Evolutionary conservation across 1,140 invertebrate genomes (phyloP).

Genomic region (Homalodisca vitripennis): DNA sequence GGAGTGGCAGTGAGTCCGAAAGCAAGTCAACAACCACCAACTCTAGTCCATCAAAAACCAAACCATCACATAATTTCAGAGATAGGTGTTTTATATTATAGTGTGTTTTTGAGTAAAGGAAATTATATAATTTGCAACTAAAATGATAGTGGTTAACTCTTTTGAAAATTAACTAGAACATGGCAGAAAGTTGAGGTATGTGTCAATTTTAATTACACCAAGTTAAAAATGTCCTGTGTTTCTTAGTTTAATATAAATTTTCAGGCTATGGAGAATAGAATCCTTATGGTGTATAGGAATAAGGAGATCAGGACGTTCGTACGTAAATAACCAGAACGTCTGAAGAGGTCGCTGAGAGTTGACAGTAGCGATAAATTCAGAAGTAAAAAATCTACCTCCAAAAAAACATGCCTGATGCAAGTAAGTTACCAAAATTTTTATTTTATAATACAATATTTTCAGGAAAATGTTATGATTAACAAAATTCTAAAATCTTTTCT

Average conservation of each 20-base stretch:
- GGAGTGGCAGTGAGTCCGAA: constrained; percentile 35
- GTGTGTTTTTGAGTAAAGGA: no score
- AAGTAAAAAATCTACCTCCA: background rate
- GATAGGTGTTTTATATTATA: background rate
- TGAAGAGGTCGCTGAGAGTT: constrained; percentile 52
- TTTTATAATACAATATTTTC: no score
- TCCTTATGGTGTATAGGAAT: constrained; percentile 79
- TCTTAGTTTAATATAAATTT: no score
- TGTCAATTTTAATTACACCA: no score
- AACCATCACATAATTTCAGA: constrained; percentile 41
- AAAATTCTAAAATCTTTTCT: no score
- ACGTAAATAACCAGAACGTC: constrained; percentile 71
- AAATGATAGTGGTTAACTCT: no score
- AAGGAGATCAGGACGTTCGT: constrained; percentile 69
- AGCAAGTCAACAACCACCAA: constrained; percentile 31
- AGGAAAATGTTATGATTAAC: no score
- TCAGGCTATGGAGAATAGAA: constrained; percentile 70
- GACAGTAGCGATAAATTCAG: constrained; percentile 44
- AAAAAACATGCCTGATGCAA: background rate
- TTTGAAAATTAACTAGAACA: no score
- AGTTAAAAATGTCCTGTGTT: no score
- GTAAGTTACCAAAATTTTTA: no score
- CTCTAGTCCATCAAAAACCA: constrained; percentile 29
- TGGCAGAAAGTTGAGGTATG: no score
- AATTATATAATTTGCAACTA: no score